Base-by-base conservation (phyloP, 2,113 vertebrate species). In the Muntiacus reevesi region DNA sequence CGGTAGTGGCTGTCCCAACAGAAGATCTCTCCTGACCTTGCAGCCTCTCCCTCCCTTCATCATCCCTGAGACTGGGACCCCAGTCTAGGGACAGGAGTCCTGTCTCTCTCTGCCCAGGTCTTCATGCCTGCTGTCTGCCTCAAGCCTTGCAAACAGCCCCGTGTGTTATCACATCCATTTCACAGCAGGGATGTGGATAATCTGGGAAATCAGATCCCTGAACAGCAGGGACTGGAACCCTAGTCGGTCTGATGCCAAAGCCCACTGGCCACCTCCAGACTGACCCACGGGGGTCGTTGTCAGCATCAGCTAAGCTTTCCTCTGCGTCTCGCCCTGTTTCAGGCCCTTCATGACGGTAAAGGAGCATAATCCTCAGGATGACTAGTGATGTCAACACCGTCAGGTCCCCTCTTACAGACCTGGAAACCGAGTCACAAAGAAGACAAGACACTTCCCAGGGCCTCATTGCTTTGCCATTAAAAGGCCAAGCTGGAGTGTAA, bases 261-360 rank as follows among this genome's bases (percentile, higher is more conserved):
- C 83, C 82, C 33, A 11, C 13, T 12, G 2, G 55, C 36, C 43
- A 3, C 55, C 30, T 52, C 7, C 30, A 23, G 78, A 50, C 15
- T 2, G 81, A 11, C 7, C 2, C 0, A 0, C 5, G 0, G 21
- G 27, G 27, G 3, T 14, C 4, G 0, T 0, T 0, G 6, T 4
- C 9, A 5, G 0, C 0, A 4, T 40, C 6, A 0, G 27, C 1
- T 0, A 2, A 10, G 45, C 23, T 30, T 5, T 17, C n/a, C 4
- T 54, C 62, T 9, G 23, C 0, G 1, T 25, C 54, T 43, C 0
- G 0, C 27, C 33, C 84, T 4, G 1, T 7, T 4, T 57, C 45
- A 6, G 0, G 4, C 17, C n/a, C 10, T 15, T 30, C 2, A 12
- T 0, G 4, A 3, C 16, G 2, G 1, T 64, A 7, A 23, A 6